Conservation (phyloP, 2,888 invertebrate genomes). For the Calameuta filiformis region DNA sequence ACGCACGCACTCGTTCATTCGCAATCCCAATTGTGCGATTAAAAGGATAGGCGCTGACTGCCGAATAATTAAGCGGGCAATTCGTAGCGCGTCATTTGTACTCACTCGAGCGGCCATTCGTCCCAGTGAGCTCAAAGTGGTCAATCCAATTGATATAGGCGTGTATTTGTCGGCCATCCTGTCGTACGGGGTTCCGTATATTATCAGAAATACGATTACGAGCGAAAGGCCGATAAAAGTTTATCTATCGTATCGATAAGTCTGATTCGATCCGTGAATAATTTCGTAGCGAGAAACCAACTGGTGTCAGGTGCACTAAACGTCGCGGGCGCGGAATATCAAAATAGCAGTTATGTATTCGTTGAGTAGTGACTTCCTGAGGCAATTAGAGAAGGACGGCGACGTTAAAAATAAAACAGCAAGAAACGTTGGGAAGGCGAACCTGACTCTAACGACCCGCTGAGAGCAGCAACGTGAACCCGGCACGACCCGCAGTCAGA, state of each 20-base stretch:
- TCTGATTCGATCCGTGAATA: background rate
- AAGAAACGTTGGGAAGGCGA: conserved; percentile 24
- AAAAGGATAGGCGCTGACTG: conserved; percentile 33
- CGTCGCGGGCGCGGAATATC: conserved; percentile 20
- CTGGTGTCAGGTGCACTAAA: background rate
- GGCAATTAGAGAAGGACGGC: conserved; percentile 31
- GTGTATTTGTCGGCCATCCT: background rate
- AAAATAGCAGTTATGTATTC: conserved; percentile 35
- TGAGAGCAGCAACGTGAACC: conserved; percentile 45
- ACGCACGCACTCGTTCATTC: conserved; percentile 28
- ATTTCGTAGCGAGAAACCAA: background rate
- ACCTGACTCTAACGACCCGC: conserved; percentile 51
- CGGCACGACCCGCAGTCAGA: conserved; percentile 31
- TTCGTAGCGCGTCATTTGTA: conserved; percentile 9
- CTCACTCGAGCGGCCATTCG: conserved; percentile 8
- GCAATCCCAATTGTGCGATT: conserved; percentile 31
- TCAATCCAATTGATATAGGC: background rate
- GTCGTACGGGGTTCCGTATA: background rate
- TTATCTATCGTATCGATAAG: background rate
- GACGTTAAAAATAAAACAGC: conserved; percentile 43
- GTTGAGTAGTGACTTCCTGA: conserved; percentile 39
- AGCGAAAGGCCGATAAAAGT: background rate
- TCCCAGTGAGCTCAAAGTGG: background rate
- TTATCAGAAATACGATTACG: background rate
- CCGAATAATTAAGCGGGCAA: conserved; percentile 25